Evolutionary conservation across 2,113 vertebrate species (phyloP).

Genomic region (Tenebrosternarchus preto): DNA sequence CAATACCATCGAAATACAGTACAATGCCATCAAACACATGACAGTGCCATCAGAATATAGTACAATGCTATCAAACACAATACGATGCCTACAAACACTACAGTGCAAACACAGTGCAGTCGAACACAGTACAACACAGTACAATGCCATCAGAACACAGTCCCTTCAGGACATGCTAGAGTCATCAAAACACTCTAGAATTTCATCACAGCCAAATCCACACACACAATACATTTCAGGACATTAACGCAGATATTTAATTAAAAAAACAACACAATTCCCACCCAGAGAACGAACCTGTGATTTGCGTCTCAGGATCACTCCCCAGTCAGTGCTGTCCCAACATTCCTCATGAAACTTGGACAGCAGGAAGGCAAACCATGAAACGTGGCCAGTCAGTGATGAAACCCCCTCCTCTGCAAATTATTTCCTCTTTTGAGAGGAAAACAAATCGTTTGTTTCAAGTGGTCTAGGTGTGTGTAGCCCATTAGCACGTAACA

Average conservation of each 20-base stretch:
- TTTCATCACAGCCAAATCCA: neutral
- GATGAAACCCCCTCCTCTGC: slow-evolving; percentile 39
- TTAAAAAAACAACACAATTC: neutral
- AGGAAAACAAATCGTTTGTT: slow-evolving; percentile 17
- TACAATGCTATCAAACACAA: no score
- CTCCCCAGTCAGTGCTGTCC: slow-evolving; percentile 35
- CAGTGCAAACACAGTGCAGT: no score
- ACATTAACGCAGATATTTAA: neutral
- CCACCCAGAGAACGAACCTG: neutral
- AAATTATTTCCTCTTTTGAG: slow-evolving; percentile 34
- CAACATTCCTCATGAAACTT: slow-evolving; percentile 47
- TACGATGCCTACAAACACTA: no score
- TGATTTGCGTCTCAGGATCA: neutral
- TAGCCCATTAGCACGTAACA: neutral
- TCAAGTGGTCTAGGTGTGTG: neutral
- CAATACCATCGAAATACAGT: no score
- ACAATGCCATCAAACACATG: no score
- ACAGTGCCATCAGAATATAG: no score
- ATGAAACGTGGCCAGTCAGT: slow-evolving; percentile 44
- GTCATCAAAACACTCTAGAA: no score
- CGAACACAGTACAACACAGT: no score
- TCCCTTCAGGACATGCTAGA: no score
- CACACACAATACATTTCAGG: neutral
- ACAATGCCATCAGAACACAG: no score
- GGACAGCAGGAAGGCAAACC: slow-evolving; percentile 47